Base-by-base conservation (phyloP, 2,888 invertebrate species). In the Ennomos erosarius region DNA sequence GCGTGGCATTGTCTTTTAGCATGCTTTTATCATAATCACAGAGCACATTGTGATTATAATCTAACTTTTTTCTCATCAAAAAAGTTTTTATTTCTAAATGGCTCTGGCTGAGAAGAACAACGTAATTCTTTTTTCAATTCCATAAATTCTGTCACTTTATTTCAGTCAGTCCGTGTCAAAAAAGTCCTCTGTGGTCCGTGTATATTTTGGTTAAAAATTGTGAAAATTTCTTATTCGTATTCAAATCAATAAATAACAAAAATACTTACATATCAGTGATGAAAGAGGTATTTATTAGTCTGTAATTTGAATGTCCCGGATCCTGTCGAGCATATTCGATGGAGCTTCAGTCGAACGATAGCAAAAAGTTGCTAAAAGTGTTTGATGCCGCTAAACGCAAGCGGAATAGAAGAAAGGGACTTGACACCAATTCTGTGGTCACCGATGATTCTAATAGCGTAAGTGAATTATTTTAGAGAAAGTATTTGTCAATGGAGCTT, bases 341-440 rank as follows among this genome's bases (percentile, higher is more conserved):
- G 91, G 91, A 90, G 75, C 84, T 86, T 82, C 84, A 88, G 73
- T 50, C 82, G 65, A 82, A 81, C 75, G 90, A 90, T 81, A 89
- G 88, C 70, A 90, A 90, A 78, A 90, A 88, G 84, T 65, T 90
- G 65, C 81, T 84, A 59, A 85, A 90, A 79, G 88, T 90, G 66
- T 90, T 87, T 61, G 91, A 91, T 54, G 84, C 85, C 10, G 75
- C 91, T 10, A 86, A 85, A 71, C 76, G 79, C 34, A 89, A 84
- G 62, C 78, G 79, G 13, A 71, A 73, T 9, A 79, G 75, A 64
- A 90, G 84, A 69, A 88, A 82, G 5, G 82, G 78, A 16, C 63
- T 71, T 11, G 89, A 88, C 44, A 68, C 75, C 42, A 82, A 80
- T 59, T 88, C 90, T 3, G 58, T 82, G 63, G 81, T 73, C 9